Evolutionary conservation across 2,888 invertebrate species (phyloP).

Genomic region (Hypolimnas misippus): DNA sequence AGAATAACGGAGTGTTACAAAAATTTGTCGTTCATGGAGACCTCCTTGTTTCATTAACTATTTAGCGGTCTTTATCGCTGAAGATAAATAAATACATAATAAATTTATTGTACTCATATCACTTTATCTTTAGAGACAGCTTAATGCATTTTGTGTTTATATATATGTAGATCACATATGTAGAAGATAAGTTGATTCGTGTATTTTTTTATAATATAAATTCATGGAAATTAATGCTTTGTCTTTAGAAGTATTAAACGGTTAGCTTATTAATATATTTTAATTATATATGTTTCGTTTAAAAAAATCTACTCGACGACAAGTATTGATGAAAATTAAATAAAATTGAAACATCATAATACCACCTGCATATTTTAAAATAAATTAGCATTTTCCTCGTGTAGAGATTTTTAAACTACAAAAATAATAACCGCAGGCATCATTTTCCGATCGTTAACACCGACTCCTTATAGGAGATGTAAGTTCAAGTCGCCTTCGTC

Average conservation of each 20-base stretch:
- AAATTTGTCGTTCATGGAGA: constrained; percentile 23
- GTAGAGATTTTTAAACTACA: not conserved
- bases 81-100: not conserved
- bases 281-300: no score
- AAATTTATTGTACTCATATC: not conserved
- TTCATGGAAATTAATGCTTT: no score
- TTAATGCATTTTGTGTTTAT: not conserved
- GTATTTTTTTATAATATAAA: not conserved
- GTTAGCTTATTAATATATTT: no score
- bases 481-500: constrained; percentile 52
- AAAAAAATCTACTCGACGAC: no score
- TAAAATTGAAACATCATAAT: not conserved
- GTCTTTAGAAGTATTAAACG: no score
- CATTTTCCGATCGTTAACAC: constrained; percentile 39
- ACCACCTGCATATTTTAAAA: not conserved
- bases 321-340: not conserved
- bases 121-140: not conserved
- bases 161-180: not conserved
- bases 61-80: not conserved
- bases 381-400: not conserved
- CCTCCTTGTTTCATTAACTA: constrained; percentile 16
- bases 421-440: constrained; percentile 39
- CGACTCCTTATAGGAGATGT: constrained; percentile 36
- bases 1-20: constrained; percentile 50
- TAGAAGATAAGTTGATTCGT: not conserved